A percentile compares a stretch with the other conserved stretches of the same genome.
Conservation (phyloP, 2,797 vertebrate species). For the Melanotaenia pygmaea region DNA sequence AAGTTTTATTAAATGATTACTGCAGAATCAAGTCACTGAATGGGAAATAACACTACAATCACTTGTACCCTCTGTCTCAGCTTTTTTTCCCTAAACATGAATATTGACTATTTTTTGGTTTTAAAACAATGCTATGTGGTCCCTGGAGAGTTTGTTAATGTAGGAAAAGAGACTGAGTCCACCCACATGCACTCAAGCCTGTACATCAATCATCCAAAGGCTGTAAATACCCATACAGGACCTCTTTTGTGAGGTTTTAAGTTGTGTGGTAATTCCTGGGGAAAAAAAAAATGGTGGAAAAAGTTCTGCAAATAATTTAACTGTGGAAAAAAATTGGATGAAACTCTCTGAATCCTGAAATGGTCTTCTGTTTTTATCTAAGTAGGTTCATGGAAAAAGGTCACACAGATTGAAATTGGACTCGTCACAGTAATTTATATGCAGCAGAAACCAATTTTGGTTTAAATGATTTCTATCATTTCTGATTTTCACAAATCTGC, state of each 20-base stretch:
- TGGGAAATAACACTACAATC: not conserved
- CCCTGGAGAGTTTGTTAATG: conserved; percentile 11
- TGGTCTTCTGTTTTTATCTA: conserved; percentile 20
- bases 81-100: conserved; percentile 2
- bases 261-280: conserved; percentile 16
- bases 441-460: conserved; percentile 26
- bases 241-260: conserved; percentile 24
- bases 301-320: not conserved
- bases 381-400: conserved; percentile 7
- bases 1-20: not conserved
- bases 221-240: conserved; percentile 5
- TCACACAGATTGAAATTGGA: conserved; percentile 35
- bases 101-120: conserved; percentile 35
- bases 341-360: conserved; percentile 5
- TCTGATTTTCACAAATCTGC: conserved; percentile 21
- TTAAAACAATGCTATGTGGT: conserved; percentile 2
- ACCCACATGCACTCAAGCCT: conserved; percentile 22
- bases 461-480: conserved; percentile 27
- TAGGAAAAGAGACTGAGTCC: conserved; percentile 10
- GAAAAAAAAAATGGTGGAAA: not conserved
- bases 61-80: not conserved
- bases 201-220: conserved; percentile 23
- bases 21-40: conserved; percentile 7
- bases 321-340: conserved; percentile 8
- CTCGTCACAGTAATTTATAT: conserved; percentile 22